phyloP scores from a whole-genome alignment of 1,140 invertebrate genomes.

The Cotesia typhae region DNA sequence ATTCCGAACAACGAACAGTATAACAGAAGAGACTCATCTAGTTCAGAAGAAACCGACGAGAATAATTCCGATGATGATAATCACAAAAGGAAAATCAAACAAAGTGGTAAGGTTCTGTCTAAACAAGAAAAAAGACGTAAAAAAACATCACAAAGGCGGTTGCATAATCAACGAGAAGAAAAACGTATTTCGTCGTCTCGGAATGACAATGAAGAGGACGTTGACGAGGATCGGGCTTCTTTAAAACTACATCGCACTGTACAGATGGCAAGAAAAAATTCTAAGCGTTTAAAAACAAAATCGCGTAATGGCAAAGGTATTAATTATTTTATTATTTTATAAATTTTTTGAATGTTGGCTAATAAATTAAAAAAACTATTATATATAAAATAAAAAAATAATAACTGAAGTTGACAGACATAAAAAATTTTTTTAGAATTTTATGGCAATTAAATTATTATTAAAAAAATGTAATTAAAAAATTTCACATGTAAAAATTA shows the following conservation, averaged over 20 bases:
- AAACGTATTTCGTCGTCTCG: slow-evolving; percentile 27
- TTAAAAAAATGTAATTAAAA: no score
- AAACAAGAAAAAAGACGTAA: slow-evolving; percentile 25
- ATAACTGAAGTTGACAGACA: no score
- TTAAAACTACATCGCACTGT: neutral
- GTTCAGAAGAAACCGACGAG: slow-evolving; percentile 30
- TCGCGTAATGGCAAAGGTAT: neutral
- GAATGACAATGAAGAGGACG: slow-evolving; percentile 30
- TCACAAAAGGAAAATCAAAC: slow-evolving; percentile 12
- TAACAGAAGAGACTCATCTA: slow-evolving; percentile 28
- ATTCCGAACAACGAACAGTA: neutral
- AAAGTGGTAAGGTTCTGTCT: neutral
- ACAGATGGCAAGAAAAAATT: neutral
- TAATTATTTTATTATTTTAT: slow-evolving; percentile 4
- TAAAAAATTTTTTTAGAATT: no score
- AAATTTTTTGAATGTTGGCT: no score
- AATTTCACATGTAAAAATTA: no score
- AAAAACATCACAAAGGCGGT: slow-evolving; percentile 13
- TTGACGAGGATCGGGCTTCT: slow-evolving; percentile 30
- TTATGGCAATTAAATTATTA: no score
- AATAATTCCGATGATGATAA: slow-evolving; percentile 24
- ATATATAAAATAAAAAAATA: no score
- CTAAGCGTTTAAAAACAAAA: neutral
- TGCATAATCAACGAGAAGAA: slow-evolving; percentile 14
- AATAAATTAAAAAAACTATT: no score